Base-by-base conservation (phyloP, 2,888 invertebrate species). In the Trachelus troglodyta region DNA sequence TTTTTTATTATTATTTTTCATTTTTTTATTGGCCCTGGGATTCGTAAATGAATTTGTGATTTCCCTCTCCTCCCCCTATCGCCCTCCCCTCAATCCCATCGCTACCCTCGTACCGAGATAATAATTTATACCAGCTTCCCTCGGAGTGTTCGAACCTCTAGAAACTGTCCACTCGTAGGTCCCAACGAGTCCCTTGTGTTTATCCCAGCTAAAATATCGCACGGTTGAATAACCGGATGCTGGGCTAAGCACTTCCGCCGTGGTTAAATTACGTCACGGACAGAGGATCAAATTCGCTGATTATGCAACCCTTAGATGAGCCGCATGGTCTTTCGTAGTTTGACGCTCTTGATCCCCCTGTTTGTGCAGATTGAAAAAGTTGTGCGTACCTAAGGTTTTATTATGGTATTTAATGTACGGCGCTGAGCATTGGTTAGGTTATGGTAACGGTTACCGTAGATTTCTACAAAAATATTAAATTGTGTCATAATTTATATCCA, bases 141-240 rank as follows among this genome's bases (percentile, higher is more conserved):
- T 15, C 12, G 31, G 31, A 15, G 9, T 2, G 12, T 33, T 30
- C 71, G 71, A 34, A 6, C 71, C 12, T 31, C n/a, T 12, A 12
- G 12, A 33, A 71, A 71, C 71, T 71, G 71, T 71, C 71, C 71
- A 71, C 34, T 23, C 23, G 56, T 15, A 9, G 56, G 56, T 6
- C 56, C 56, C 23, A 40, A 30, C 33, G 71, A 33, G 71, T 34
- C 31, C 71, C 33, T 34, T 33, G 33, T 71, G 71, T 33, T 37
- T 37, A 71, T 33, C 71, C 71, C 33, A 33, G 71, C 12, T 71
- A 71, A 71, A 31, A 71, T 71, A 71, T 71, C 71, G 71, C 31
- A 34, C 71, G 33, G 71, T 34, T 71, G 71, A 31, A 34, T 71
- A 34, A n/a, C 31, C 71, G 71, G 71, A 71, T 71, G 71, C 71